Evolutionary conservation across 2,888 invertebrate species (phyloP), one percentile per base, ranked within the genome.

Genomic region (Kryphioiulus occultus): DNA sequence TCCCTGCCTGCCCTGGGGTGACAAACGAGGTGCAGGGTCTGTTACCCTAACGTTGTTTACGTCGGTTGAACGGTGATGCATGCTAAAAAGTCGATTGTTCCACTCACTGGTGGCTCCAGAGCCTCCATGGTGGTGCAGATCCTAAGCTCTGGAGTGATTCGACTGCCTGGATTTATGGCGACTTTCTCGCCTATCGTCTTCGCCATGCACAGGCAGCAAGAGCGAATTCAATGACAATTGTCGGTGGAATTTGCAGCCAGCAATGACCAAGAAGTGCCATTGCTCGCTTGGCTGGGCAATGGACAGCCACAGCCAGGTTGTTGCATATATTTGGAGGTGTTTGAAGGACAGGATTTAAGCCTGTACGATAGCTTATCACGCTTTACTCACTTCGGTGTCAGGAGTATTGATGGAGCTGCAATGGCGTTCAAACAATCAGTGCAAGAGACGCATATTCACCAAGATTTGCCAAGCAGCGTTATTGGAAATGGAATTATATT

Each of bases 401-500:
- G n/a, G n/a, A 53, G 19, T n/a, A 26, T 68, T 26, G 68, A 68
- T 68, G 68, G 26, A 68, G 9, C 12, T 68, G 19, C n/a, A 12
- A 59, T 59, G 19, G 59, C 59, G 2, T 59, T 59, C 68, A 68
- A 68, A 68, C 68, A 68, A 68, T 68, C 68, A 68, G 68, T 9
- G 26, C 47, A 10, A 47, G 68, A 68, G 7, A 0, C 10, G 26
- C 68, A 68, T 68, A 68, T 68, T 68, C 68, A 68, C 68, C 1
- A 68, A 68, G 68, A 68, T 22, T 68, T 68, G 22, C 9, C 26
- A 22, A 2, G 26, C 26, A 68, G 68, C 68, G 68, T 68, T 68
- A 68, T 68, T 68, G 68, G 68, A 68, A 68, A 68, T 68, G 68
- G 68, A 68, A 68, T 68, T 68, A 68, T 68, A 68, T 68, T 68